These are phyloP conservation scores for Galleria mellonella DNA, from an alignment of 1,140 invertebrate genomes.

Conservation along the genomic window DNA sequence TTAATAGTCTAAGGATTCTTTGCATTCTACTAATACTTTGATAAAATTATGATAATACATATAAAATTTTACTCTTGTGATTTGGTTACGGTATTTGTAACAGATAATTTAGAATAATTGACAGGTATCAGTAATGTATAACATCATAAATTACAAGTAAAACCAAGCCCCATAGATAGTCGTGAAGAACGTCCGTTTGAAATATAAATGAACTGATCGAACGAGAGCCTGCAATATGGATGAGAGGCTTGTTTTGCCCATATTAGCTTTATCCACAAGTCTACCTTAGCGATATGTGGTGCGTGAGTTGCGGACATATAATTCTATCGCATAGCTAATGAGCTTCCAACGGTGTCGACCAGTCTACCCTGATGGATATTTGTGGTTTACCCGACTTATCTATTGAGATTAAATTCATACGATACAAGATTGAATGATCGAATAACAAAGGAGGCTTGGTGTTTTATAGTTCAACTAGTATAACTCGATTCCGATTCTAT, in stretches of 20 bases:
- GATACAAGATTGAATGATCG: neutral
- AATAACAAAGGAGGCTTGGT: neutral
- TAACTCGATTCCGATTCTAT: no score
- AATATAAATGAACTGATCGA: conserved; percentile 40
- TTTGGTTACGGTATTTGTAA: no score
- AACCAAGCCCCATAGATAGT: neutral
- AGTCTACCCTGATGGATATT: conserved; percentile 19
- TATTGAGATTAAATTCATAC: no score
- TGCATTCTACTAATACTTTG: no score
- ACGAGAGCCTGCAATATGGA: conserved; percentile 26
- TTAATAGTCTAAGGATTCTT: no score
- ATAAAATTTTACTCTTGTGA: no score
- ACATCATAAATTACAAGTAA: no score
- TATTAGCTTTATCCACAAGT: conserved; percentile 13
- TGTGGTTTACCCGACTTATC: no score
- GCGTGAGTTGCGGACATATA: conserved; percentile 14
- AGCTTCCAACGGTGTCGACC: conserved; percentile 21
- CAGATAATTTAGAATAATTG: no score
- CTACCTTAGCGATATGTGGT: conserved; percentile 8
- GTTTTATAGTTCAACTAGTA: no score
- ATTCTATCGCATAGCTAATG: conserved; percentile 15
- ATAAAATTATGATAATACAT: no score
- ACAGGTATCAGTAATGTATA: no score
- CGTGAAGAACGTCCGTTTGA: conserved; percentile 19
- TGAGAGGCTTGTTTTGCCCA: conserved; percentile 30